Conservation (phyloP, 2,797 vertebrate species). For the Helarctos malayanus region DNA sequence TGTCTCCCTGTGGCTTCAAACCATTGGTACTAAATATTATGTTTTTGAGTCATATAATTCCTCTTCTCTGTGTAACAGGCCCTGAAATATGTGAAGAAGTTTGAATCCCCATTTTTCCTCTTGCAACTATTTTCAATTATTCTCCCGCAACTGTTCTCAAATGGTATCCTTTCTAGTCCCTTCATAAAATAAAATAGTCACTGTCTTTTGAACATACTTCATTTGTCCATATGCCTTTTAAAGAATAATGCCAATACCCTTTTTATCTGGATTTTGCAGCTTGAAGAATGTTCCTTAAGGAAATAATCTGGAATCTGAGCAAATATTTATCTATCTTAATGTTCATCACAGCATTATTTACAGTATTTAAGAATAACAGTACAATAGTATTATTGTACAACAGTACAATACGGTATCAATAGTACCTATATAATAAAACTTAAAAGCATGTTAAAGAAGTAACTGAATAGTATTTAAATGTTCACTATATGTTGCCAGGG, state of each 20-base stretch:
- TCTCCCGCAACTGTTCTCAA: neutral
- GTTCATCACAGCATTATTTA: neutral
- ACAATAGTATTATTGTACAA: neutral
- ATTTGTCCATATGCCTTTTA: neutral
- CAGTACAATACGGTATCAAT: no score
- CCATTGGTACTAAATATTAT: neutral
- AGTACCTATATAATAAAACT: neutral
- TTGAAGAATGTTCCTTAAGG: neutral
- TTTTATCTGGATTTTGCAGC: neutral
- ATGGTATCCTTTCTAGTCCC: neutral
- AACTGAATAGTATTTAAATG: neutral
- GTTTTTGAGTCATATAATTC: neutral
- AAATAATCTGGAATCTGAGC: neutral
- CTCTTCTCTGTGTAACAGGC: neutral
- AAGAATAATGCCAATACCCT: neutral
- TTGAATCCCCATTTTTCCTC: neutral
- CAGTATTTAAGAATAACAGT: neutral
- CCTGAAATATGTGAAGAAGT: slow-evolving; percentile 1
- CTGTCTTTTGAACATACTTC: neutral
- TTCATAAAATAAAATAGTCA: neutral
- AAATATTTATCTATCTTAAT: neutral
- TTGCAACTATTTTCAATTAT: neutral
- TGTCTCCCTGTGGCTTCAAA: neutral
- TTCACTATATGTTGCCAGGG: neutral
- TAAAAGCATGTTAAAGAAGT: neutral